Conservation (phyloP, 2,888 invertebrate species). For the Pachydiplax longipennis region DNA sequence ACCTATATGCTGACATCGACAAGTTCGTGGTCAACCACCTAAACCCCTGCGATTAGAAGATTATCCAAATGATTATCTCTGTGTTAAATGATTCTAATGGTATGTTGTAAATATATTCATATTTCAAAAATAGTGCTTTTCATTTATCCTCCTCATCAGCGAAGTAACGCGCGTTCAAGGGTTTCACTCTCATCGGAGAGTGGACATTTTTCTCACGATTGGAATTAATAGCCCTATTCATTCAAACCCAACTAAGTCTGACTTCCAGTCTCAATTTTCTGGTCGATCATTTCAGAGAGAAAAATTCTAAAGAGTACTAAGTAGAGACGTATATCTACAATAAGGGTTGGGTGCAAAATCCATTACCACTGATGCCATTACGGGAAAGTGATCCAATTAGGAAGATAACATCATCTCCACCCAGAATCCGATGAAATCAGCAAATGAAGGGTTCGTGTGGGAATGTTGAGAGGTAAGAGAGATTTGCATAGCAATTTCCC, state of each 20-base stretch:
- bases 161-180: not conserved
- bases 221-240: not conserved
- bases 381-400: constrained; percentile 17
- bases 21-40: not conserved
- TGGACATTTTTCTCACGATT: not conserved
- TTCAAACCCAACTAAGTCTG: not conserved
- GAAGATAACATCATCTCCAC: not conserved
- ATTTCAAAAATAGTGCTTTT: constrained; percentile 13
- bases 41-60: not conserved
- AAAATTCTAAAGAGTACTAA: not conserved
- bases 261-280: not conserved
- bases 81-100: not conserved
- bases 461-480: not conserved
- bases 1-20: too few species aligned
- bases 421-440: not conserved
- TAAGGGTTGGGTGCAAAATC: not conserved
- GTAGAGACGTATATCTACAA: not conserved
- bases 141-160: not conserved
- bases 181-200: not conserved
- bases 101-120: constrained; percentile 20
- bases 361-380: not conserved
- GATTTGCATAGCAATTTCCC: constrained; percentile 25
- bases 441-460: not conserved
- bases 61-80: not conserved
- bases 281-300: not conserved